phyloP scores from a whole-genome alignment of 2,797 vertebrate species.

The Orientallactaga sibirica region DNA sequence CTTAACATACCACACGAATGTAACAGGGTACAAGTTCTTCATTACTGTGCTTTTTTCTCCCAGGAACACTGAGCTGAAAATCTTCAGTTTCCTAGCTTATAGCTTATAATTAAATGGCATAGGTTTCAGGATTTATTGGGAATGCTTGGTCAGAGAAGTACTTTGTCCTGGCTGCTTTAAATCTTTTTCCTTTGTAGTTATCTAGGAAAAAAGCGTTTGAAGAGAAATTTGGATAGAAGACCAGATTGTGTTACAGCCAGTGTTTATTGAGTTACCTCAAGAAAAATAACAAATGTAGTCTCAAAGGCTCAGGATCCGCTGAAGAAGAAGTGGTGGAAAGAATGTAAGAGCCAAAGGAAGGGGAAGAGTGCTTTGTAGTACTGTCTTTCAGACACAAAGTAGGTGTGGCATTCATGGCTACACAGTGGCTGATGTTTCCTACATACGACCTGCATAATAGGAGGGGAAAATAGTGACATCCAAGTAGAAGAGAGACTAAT shows the following conservation, averaged over 20 bases:
- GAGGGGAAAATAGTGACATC: too few species aligned
- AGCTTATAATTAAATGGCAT: background rate
- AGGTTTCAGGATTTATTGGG: background rate
- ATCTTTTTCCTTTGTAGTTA: background rate
- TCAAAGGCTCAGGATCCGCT: too few species aligned
- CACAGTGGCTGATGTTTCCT: too few species aligned
- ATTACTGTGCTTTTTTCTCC: background rate
- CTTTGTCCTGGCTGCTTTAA: slow-evolving; percentile 7
- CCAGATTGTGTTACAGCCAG: background rate
- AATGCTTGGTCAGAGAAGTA: background rate
- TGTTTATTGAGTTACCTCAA: background rate
- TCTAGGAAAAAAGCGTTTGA: background rate
- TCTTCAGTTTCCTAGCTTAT: slow-evolving; percentile 10
- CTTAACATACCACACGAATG: slow-evolving; percentile 16
- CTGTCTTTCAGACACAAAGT: too few species aligned
- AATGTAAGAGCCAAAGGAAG: too few species aligned
- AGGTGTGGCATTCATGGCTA: too few species aligned
- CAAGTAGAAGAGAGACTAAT: too few species aligned
- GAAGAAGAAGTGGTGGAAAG: too few species aligned
- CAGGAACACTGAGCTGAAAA: background rate
- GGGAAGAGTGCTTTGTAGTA: too few species aligned
- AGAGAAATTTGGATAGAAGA: background rate
- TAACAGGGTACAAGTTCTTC: background rate
- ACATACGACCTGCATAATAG: too few species aligned
- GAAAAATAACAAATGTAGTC: background rate